Conservation (phyloP, 2,113 vertebrate species). For the Callipepla californica region DNA sequence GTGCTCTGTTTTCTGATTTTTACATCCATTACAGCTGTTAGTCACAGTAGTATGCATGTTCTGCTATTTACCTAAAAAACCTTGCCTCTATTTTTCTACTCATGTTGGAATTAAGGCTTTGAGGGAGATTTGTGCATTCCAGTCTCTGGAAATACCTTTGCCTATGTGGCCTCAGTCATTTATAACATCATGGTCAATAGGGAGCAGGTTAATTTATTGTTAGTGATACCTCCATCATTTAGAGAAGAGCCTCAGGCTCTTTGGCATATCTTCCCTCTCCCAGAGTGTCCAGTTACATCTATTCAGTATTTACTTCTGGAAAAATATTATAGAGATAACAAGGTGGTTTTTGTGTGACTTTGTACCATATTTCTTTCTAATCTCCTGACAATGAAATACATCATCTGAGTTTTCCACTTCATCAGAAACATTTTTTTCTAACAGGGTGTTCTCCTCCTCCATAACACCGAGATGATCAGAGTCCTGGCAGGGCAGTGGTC, state of each 20-base stretch:
- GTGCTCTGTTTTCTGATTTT: background rate
- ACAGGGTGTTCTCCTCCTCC: constrained; percentile 37
- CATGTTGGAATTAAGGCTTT: background rate
- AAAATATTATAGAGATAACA: background rate
- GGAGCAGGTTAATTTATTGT: background rate
- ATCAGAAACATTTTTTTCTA: constrained; percentile 34
- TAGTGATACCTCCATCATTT: background rate
- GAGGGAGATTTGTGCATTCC: background rate
- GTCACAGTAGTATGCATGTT: background rate
- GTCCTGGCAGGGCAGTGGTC: constrained; percentile 10
- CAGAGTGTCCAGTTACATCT: background rate
- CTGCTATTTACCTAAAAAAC: background rate
- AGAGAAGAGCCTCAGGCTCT: background rate
- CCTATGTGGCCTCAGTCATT: background rate
- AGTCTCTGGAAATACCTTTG: background rate
- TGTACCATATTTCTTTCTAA: constrained; percentile 37
- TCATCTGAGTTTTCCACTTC: constrained; percentile 44
- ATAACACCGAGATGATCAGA: background rate
- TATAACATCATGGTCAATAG: background rate
- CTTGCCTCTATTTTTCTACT: background rate
- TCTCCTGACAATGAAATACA: constrained; percentile 24
- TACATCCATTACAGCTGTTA: background rate
- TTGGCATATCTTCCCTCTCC: background rate
- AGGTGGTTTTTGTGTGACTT: background rate
- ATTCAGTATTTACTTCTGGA: background rate